Evolutionary conservation across 2,797 vertebrate genomes (phyloP).

Genomic region (Sebastes alutus): DNA sequence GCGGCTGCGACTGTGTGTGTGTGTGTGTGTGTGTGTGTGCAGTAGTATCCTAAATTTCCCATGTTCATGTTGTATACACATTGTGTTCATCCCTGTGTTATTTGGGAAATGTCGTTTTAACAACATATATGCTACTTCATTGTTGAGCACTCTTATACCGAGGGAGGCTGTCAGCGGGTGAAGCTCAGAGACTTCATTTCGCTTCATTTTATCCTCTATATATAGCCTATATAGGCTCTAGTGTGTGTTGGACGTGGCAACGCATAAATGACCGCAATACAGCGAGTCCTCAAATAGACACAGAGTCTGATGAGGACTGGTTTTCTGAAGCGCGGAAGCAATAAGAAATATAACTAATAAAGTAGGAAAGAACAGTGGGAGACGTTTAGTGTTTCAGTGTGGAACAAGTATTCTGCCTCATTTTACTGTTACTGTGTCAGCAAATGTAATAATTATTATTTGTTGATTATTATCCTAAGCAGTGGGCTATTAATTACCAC

Average conservation of each 20-base stretch:
- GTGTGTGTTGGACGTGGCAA: not conserved
- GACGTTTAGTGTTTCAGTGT: no score
- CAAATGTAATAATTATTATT: no score
- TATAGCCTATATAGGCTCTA: not conserved
- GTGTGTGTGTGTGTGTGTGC: not conserved
- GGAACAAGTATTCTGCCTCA: no score
- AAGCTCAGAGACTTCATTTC: not conserved
- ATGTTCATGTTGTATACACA: not conserved
- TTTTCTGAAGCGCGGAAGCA: not conserved
- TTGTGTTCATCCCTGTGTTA: no score
- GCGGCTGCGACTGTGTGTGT: no score
- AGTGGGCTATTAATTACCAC: no score
- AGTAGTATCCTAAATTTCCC: not conserved
- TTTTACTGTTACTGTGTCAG: no score
- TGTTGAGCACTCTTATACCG: not conserved
- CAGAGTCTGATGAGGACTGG: not conserved
- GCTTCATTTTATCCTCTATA: not conserved
- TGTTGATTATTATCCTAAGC: no score
- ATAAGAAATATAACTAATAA: not conserved
- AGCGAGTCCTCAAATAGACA: not conserved
- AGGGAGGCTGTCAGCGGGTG: not conserved
- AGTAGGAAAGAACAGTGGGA: not conserved
- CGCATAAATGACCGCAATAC: not conserved
- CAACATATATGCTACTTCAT: not conserved
- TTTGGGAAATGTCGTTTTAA: not conserved